phyloP scores from a whole-genome alignment of 2,797 vertebrate species.

The Phataginus tetradactyla region DNA sequence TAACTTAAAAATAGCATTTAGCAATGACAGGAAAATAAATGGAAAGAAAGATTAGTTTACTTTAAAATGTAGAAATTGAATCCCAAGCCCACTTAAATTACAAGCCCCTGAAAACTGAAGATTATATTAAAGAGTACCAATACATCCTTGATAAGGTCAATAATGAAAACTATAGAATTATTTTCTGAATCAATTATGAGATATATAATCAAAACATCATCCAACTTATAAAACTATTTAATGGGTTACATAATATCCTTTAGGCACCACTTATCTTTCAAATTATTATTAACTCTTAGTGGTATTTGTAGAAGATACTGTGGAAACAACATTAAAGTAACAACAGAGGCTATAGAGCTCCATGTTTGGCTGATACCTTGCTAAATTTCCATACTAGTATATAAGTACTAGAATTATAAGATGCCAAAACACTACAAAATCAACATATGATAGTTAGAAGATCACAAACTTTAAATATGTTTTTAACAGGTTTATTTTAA shows the following conservation, averaged over 20 bases:
- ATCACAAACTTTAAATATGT: neutral
- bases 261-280: conserved; percentile 59
- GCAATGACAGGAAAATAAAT: neutral
- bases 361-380: neutral
- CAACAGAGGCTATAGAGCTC: neutral
- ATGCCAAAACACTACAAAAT: neutral
- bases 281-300: conserved; percentile 37
- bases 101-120: conserved; percentile 48
- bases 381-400: neutral
- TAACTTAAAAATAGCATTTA: neutral
- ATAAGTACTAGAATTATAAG: neutral
- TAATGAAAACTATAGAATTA: conserved; percentile 49
- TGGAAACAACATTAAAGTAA: neutral
- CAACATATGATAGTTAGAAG: neutral
- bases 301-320: neutral
- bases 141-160: neutral
- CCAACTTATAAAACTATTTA: conserved; percentile 44
- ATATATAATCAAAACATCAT: conserved; percentile 67
- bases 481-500: neutral
- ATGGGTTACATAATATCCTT: conserved; percentile 54
- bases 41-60: neutral
- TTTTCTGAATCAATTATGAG: conserved; percentile 55
- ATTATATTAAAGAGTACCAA: conserved; percentile 72
- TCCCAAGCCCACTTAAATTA: conserved; percentile 47
- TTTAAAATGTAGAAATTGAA: neutral